Evolutionary conservation across 1,140 invertebrate genomes (phyloP), one percentile per base, ranked within the genome.

Genomic region (Tetragonula clypearis): DNA sequence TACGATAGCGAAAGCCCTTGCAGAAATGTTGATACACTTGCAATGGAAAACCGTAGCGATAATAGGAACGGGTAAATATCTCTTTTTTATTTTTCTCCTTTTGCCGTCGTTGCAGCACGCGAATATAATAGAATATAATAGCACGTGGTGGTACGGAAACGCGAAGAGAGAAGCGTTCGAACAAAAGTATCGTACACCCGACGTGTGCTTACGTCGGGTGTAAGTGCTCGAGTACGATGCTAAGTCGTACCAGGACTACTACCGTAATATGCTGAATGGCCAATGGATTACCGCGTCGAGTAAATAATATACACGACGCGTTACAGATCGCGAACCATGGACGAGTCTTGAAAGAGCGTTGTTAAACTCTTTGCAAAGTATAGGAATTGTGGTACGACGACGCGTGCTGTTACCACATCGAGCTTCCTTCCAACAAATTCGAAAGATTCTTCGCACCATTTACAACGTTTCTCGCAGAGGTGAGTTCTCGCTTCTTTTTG

Each of bases 251-350:
- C 41, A 9, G 8, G 41, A 49, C 41, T 49, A 8, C n/a, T n/a
- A n/a, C n/a, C n/a, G n/a, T n/a, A n/a, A n/a, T n/a, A n/a, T n/a
- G n/a, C n/a, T 49, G 41, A 0, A 49, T 49, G 41, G 41, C 41
- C 6, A 49, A 35, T n/a, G 15, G n/a, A 26, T 6, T 12, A 8
- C 12, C 9, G 35, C 23, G n/a, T 23, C 12, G 26, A 21, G 55
- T 55, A 56, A 26, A 58, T 60, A 26, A 58, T 60, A 75, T 30
- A 56, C n/a, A 17, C 21, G 19, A 49, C 11, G 35, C 35, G 26
- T 84, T 92, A 49, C 90, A 95, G 95, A 95, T 92, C 89, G 94
- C 66, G 93, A 94, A 74, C 92, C 94, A 35, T 95, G 95, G 95
- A 91, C 90, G 68, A 94, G 89, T 82, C 81, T 94, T 30, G 94